These are phyloP conservation scores for Helicoverpa zea DNA, from an alignment of 1,140 invertebrate species.

Conservation along the genomic window DNA sequence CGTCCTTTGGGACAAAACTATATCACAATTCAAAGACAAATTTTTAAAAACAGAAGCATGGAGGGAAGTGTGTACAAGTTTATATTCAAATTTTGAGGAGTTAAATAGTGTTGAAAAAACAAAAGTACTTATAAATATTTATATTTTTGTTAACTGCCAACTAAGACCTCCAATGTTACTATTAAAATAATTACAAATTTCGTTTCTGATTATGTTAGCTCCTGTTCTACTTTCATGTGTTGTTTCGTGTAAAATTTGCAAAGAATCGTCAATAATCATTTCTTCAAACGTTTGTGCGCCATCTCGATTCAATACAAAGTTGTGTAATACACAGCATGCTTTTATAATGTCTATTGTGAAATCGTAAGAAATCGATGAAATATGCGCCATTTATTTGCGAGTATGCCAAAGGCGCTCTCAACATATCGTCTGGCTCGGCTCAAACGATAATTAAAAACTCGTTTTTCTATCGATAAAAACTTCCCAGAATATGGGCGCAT, in stretches of 20 bases:
- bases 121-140: slow-evolving; percentile 47
- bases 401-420: slow-evolving; percentile 83
- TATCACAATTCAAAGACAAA: slow-evolving; percentile 50
- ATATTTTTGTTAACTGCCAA: slow-evolving; percentile 56
- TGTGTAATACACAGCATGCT: slow-evolving; percentile 59
- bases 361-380: slow-evolving; percentile 56
- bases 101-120: slow-evolving; percentile 49
- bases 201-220: slow-evolving; percentile 53
- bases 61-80: slow-evolving; percentile 49
- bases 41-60: slow-evolving; percentile 49
- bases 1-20: slow-evolving; percentile 50
- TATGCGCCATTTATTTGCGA: slow-evolving; percentile 68
- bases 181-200: slow-evolving; percentile 55
- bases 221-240: slow-evolving; percentile 47
- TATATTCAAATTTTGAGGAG: slow-evolving; percentile 51
- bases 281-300: slow-evolving; percentile 48
- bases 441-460: slow-evolving; percentile 84
- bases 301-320: slow-evolving; percentile 58
- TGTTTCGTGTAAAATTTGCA: slow-evolving; percentile 48
- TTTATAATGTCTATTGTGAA: slow-evolving; percentile 59
- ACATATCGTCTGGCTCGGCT: slow-evolving; percentile 76
- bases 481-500: slow-evolving; percentile 79
- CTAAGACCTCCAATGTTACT: slow-evolving; percentile 54
- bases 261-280: slow-evolving; percentile 57
- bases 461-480: slow-evolving; percentile 67